A percentile compares a stretch with the other conserved stretches of the same genome.
phyloP scores from a whole-genome alignment of 2,888 invertebrate species.

The Rhyacophila evoluta region DNA sequence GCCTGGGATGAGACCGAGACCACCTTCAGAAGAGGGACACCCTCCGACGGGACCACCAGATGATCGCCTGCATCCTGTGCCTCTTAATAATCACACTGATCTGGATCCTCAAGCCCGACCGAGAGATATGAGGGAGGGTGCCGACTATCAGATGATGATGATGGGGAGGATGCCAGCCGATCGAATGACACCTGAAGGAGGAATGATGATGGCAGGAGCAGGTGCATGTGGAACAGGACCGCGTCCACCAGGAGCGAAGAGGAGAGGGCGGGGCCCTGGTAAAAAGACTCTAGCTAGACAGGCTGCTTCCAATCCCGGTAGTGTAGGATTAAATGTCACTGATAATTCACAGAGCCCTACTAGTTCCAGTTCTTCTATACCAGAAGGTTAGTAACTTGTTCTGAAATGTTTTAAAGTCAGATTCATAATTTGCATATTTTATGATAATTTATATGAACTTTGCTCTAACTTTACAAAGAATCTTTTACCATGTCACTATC shows the following conservation, averaged over 20 bases:
- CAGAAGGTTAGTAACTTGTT: slow-evolving; percentile 62
- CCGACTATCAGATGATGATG: slow-evolving; percentile 20
- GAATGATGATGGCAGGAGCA: background rate
- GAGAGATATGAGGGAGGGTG: slow-evolving; percentile 36
- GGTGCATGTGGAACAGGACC: slow-evolving; percentile 48
- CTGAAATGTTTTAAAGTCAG: too few relatives aligned
- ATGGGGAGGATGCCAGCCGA: slow-evolving; percentile 16
- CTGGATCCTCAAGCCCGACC: slow-evolving; percentile 1
- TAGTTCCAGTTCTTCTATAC: slow-evolving; percentile 55
- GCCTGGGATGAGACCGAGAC: slow-evolving; percentile 35
- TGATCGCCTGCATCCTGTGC: slow-evolving; percentile 16
- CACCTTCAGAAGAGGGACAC: slow-evolving; percentile 4
- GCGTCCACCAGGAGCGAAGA: slow-evolving; percentile 60
- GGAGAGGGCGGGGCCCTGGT: slow-evolving; percentile 62
- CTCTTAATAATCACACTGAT: background rate
- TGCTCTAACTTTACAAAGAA: too few relatives aligned
- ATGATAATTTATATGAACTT: too few relatives aligned
- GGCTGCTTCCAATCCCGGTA: slow-evolving; percentile 58
- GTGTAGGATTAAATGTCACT: slow-evolving; percentile 45
- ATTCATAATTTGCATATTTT: too few relatives aligned
- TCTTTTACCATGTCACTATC: too few relatives aligned
- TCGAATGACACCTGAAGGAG: slow-evolving; percentile 25
- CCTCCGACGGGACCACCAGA: slow-evolving; percentile 2
- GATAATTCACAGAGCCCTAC: slow-evolving; percentile 41
- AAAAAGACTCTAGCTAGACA: slow-evolving; percentile 63